Evolutionary conservation across 2,888 invertebrate species (phyloP).

Genomic region (Pilophorus perplexus): DNA sequence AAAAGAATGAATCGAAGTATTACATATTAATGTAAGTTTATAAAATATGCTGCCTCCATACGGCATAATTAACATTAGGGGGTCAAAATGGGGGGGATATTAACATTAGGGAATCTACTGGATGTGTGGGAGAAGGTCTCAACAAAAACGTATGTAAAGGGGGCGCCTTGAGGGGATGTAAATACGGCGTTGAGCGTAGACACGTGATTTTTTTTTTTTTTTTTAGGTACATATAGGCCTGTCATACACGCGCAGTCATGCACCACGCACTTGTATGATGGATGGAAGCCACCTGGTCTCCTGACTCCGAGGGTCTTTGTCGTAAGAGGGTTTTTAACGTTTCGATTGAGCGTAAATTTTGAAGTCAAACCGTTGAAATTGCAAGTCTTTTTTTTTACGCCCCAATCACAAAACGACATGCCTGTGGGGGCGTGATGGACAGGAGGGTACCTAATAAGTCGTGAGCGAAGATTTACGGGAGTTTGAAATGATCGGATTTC

Average conservation of each 20-base stretch:
- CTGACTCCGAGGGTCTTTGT: too few relatives aligned
- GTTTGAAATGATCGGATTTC: too few relatives aligned
- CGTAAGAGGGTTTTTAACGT: too few relatives aligned
- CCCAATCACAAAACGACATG: too few relatives aligned
- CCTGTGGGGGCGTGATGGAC: too few relatives aligned
- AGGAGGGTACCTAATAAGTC: too few relatives aligned
- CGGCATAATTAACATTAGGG: slow-evolving; percentile 12
- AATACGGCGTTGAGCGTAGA: background rate
- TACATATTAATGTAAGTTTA: slow-evolving; percentile 18
- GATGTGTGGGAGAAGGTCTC: background rate
- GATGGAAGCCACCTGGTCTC: slow-evolving; percentile 13
- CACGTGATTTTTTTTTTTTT: too few relatives aligned
- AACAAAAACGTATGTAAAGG: background rate
- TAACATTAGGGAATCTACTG: background rate
- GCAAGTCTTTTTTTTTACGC: too few relatives aligned
- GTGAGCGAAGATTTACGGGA: too few relatives aligned
- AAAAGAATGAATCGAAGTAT: background rate
- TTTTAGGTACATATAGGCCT: slow-evolving; percentile 11
- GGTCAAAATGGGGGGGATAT: slow-evolving; percentile 8
- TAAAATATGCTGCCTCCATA: slow-evolving; percentile 14
- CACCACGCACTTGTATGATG: background rate
- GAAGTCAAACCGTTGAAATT: too few relatives aligned
- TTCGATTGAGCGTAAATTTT: too few relatives aligned
- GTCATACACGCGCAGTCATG: background rate
- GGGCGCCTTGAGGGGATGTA: background rate